Evolutionary conservation across 2,888 invertebrate species (phyloP).

Genomic region (Drosophila nigricruria): DNA sequence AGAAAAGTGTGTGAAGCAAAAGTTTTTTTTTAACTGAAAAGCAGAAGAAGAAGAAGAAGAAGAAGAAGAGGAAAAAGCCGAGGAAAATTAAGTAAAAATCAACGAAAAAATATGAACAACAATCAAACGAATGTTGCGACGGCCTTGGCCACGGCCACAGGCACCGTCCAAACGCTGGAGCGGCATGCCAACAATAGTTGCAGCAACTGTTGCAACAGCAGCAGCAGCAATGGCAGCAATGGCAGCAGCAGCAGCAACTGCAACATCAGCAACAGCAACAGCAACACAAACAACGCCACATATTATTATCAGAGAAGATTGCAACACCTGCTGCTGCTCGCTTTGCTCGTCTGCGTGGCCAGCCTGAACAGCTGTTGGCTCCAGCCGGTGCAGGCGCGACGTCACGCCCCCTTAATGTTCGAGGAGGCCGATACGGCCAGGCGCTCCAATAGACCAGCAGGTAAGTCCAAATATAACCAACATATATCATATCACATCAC

Average conservation of each 20-base stretch:
- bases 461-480: conserved; percentile 86
- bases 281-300: conserved; percentile 25
- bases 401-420: conserved; percentile 88
- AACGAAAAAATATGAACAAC: conserved; percentile 39
- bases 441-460: conserved; percentile 89
- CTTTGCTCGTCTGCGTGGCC: conserved; percentile 65
- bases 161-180: conserved; percentile 62
- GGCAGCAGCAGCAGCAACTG: conserved; percentile 21
- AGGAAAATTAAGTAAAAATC: neutral
- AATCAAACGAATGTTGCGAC: conserved; percentile 40
- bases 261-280: conserved; percentile 25
- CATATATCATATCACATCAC: neutral
- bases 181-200: conserved; percentile 20
- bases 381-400: conserved; percentile 82
- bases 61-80: neutral
- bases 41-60: neutral
- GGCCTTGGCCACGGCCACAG: conserved; percentile 67
- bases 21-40: conserved; percentile 5
- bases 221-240: conserved; percentile 13
- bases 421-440: conserved; percentile 89
- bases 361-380: conserved; percentile 49
- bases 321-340: conserved; percentile 73
- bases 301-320: conserved; percentile 48
- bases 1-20: conserved; percentile 21
- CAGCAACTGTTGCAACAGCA: conserved; percentile 14